Conservation (phyloP, 2,113 vertebrate species). For the Tyto alba region DNA sequence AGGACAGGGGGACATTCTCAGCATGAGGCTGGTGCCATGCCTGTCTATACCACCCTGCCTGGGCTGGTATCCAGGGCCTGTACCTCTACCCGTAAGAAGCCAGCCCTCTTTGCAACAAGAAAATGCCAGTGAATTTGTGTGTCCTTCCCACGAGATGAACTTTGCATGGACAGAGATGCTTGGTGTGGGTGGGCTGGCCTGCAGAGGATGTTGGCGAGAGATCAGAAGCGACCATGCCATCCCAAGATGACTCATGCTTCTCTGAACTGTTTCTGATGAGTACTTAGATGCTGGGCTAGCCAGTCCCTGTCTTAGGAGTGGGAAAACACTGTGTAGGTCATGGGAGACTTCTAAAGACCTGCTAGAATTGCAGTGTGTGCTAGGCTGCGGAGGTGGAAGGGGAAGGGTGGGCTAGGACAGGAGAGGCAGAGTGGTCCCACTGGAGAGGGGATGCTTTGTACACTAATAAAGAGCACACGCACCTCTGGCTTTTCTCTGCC, state of each 20-base stretch:
- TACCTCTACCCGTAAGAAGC: background rate
- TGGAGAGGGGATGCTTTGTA: background rate
- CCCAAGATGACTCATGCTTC: background rate
- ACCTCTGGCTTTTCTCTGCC: background rate
- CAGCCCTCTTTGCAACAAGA: background rate
- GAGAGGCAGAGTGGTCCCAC: background rate
- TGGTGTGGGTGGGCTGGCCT: background rate
- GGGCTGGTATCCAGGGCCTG: background rate
- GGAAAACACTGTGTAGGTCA: background rate
- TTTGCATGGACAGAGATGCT: background rate
- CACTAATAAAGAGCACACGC: background rate
- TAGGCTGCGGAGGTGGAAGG: background rate
- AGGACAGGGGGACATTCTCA: constrained; percentile 10
- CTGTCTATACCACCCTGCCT: background rate
- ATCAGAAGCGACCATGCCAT: background rate
- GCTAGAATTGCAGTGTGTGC: background rate
- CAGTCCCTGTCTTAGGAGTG: background rate
- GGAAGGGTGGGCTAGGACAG: background rate
- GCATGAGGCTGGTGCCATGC: constrained; percentile 10
- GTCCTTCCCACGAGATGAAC: background rate
- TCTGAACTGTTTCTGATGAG: background rate
- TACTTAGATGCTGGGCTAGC: background rate
- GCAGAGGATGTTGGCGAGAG: background rate
- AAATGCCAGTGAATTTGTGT: background rate
- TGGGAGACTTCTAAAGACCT: background rate